Evolutionary conservation across 2,888 invertebrate genomes (phyloP).

Genomic region (Isoperla grammatica): DNA sequence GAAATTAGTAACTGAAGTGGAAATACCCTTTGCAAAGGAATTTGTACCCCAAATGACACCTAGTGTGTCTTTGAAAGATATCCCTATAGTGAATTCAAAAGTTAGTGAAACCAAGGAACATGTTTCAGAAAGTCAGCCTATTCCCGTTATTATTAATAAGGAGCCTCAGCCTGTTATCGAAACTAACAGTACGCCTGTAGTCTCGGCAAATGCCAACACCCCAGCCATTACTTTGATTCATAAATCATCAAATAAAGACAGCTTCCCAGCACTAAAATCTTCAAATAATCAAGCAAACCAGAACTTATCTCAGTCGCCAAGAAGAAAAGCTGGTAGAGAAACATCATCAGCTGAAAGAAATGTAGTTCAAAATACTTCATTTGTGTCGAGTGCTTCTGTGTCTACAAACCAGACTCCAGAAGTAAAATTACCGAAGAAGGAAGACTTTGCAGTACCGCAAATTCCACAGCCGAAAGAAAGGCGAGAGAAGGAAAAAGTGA

Average conservation of each 20-base stretch:
- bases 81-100: conserved; percentile 56
- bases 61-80: conserved; percentile 36
- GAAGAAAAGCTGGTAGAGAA: background rate
- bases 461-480: background rate
- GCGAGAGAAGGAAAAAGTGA: background rate
- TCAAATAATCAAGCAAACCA: conserved; percentile 11
- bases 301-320: background rate
- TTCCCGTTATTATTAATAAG: conserved; percentile 34
- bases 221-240: conserved; percentile 13
- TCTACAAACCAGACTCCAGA: conserved; percentile 3
- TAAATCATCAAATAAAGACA: background rate
- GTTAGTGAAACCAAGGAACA: conserved; percentile 46
- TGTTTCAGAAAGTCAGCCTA: conserved; percentile 32
- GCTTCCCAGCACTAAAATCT: conserved; percentile 1
- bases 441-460: conserved; percentile 2
- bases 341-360: background rate
- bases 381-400: background rate
- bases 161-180: conserved; percentile 33
- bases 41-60: conserved; percentile 34
- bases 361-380: background rate
- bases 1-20: conserved; percentile 7
- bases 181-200: conserved; percentile 10
- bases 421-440: conserved; percentile 4
- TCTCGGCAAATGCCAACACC: conserved; percentile 13
- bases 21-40: conserved; percentile 18